Evolutionary conservation across 2,113 vertebrate species (phyloP).

Genomic region (Brachyhypopomus occidentalis): DNA sequence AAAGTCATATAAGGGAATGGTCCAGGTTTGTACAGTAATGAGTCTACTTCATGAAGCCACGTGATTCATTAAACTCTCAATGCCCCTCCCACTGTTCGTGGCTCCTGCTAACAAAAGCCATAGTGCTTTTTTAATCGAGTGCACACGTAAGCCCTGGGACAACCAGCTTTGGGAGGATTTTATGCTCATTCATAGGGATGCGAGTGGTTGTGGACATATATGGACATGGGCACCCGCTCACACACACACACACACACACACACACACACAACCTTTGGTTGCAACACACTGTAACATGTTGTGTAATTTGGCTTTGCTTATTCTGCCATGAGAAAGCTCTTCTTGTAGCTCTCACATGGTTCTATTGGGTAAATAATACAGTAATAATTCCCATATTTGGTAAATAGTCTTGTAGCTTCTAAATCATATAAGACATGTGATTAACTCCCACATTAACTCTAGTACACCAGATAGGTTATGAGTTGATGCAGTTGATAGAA

Average conservation of each 20-base stretch:
- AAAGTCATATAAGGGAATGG: constrained; percentile 1
- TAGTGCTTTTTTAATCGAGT: constrained; percentile 21
- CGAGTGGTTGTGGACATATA: not conserved
- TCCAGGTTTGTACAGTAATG: constrained; percentile 35
- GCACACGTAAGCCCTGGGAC: not conserved
- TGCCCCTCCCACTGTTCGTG: constrained; percentile 48
- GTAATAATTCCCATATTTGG: not conserved
- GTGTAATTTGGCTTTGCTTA: constrained; percentile 29
- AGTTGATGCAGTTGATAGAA: not conserved
- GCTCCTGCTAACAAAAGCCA: constrained; percentile 66
- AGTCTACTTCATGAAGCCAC: constrained; percentile 28
- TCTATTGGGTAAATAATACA: constrained; percentile 8
- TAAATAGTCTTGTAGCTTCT: not conserved
- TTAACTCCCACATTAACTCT: not conserved
- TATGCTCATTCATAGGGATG: constrained; percentile 1
- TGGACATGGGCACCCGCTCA: constrained; percentile 38
- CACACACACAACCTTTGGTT: constrained; percentile 9
- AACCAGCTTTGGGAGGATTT: constrained; percentile 24
- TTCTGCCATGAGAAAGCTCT: not conserved
- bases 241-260: not conserved
- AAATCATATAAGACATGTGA: constrained; percentile 5
- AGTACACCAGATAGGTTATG: not conserved
- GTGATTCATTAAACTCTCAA: constrained; percentile 28
- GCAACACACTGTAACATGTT: constrained; percentile 10
- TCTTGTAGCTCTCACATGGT: constrained; percentile 12